Evolutionary conservation across 2,797 vertebrate genomes (phyloP).

Genomic region (Mus spretus): DNA sequence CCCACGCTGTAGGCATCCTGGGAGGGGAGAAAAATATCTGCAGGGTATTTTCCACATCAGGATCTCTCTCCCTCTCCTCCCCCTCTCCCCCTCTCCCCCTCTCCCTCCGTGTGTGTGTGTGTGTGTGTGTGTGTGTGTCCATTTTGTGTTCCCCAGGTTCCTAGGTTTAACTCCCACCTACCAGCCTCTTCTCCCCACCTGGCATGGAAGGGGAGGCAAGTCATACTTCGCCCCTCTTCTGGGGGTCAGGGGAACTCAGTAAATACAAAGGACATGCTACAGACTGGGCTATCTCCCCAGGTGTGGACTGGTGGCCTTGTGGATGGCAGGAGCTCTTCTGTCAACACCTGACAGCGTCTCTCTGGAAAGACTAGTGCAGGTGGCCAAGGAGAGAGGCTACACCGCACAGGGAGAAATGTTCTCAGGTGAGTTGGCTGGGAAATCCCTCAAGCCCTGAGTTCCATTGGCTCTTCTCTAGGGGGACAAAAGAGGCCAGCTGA

Average conservation of each 20-base stretch:
- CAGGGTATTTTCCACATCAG: background rate
- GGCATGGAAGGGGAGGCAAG: background rate
- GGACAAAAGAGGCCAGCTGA: background rate
- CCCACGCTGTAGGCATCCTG: background rate
- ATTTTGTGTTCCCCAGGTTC: background rate
- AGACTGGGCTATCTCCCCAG: slow-evolving; percentile 82
- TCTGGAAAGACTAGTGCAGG: slow-evolving; percentile 90
- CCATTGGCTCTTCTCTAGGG: background rate
- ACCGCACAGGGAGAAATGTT: slow-evolving; percentile 96
- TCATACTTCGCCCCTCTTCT: background rate
- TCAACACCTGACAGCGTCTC: slow-evolving; percentile 79
- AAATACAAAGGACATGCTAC: background rate
- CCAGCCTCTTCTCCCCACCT: background rate
- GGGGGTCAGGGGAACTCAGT: too few relatives aligned
- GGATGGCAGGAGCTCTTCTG: slow-evolving; percentile 93
- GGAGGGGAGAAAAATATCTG: background rate
- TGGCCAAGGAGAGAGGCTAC: slow-evolving; percentile 90
- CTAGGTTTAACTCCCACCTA: background rate
- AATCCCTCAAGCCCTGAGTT: background rate
- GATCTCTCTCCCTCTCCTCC: too few relatives aligned
- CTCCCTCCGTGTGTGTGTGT: background rate
- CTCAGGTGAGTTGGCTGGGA: slow-evolving; percentile 90
- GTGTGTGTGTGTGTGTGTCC: background rate
- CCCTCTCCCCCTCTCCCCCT: too few relatives aligned
- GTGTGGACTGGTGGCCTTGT: slow-evolving; percentile 95